phyloP scores from a whole-genome alignment of 2,113 vertebrate species.

The Tonatia bakeri region DNA sequence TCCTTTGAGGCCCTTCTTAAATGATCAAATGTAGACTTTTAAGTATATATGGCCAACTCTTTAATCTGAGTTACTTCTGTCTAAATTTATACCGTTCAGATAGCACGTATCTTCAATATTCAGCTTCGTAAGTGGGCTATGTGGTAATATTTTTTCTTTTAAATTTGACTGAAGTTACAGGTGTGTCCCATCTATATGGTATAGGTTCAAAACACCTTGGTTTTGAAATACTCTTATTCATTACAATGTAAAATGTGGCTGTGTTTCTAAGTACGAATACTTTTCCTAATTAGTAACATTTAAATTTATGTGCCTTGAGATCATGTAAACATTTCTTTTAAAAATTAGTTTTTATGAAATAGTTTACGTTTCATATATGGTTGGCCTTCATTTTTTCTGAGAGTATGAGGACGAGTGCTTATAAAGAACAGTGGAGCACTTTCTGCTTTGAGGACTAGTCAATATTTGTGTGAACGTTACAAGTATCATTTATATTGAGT shows the following conservation, averaged over 20 bases:
- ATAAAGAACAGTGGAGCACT: neutral
- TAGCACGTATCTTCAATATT: neutral
- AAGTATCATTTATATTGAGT: neutral
- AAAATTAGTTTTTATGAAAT: neutral
- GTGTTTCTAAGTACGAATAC: neutral
- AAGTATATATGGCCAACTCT: neutral
- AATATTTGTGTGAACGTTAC: neutral
- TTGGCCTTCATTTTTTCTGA: neutral
- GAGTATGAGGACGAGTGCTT: neutral
- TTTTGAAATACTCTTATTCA: neutral
- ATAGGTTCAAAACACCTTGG: neutral
- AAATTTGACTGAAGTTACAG: conserved; percentile 2
- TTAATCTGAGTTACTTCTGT: conserved; percentile 30
- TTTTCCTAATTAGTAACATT: neutral
- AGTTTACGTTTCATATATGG: neutral
- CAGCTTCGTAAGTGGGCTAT: neutral
- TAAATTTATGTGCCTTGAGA: neutral
- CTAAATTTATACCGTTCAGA: neutral
- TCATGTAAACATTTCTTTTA: neutral
- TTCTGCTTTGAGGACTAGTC: neutral
- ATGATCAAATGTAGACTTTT: conserved; percentile 40
- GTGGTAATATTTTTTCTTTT: neutral
- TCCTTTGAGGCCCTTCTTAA: conserved; percentile 36
- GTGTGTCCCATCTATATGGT: neutral
- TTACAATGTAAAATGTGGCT: neutral